phyloP scores from a whole-genome alignment of 2,113 vertebrate genomes.

The Crotalus viridis region DNA sequence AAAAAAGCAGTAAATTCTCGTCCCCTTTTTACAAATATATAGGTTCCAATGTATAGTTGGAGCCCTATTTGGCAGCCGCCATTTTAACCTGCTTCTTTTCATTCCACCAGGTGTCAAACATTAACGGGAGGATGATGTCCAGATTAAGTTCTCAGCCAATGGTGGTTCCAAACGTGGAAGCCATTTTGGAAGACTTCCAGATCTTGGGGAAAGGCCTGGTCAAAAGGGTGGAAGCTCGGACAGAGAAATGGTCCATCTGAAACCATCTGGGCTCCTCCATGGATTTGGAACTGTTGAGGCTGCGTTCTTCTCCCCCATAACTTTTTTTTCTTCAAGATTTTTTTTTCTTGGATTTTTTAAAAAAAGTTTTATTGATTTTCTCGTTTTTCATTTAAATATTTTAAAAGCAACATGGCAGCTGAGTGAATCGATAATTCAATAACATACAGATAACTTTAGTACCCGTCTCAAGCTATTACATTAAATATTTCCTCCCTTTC shows the following conservation, averaged over 20 bases:
- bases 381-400: too few relatives aligned
- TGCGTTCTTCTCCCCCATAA: background rate
- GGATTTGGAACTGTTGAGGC: background rate
- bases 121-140: slow-evolving; percentile 77
- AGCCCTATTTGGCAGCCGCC: background rate
- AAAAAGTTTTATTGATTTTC: too few relatives aligned
- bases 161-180: slow-evolving; percentile 85
- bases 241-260: slow-evolving; percentile 89
- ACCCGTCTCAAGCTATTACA: too few relatives aligned
- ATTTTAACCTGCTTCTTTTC: background rate
- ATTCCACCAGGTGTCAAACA: slow-evolving; percentile 74
- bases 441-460: too few relatives aligned
- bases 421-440: too few relatives aligned
- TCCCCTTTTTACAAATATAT: too few relatives aligned
- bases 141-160: slow-evolving; percentile 64
- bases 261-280: background rate
- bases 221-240: slow-evolving; percentile 79
- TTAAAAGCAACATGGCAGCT: too few relatives aligned
- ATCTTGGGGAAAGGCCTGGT: slow-evolving; percentile 88
- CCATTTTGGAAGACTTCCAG: slow-evolving; percentile 88
- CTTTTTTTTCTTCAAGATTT: slow-evolving; percentile 17
- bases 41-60: background rate
- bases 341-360: slow-evolving; percentile 35
- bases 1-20: too few relatives aligned
- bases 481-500: too few relatives aligned